Evolutionary conservation across 2,797 vertebrate genomes (phyloP), one percentile per base, ranked within the genome.

Genomic region (Pelochelys cantorii): DNA sequence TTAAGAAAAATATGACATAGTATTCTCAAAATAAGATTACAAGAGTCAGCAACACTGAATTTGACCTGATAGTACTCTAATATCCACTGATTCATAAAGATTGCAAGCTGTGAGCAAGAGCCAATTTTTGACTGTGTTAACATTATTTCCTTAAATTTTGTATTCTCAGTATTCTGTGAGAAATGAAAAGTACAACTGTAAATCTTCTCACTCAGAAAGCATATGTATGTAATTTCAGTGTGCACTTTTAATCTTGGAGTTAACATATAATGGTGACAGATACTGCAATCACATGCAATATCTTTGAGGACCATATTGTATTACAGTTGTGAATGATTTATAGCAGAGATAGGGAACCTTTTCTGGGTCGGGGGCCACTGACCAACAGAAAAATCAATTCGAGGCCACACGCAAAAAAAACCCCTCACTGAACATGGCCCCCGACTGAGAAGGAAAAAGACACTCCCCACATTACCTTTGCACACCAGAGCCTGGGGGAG

Each of bases 231-330:
- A 78, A 53, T 31, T 85, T 80, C 54, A 79, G 48, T 62, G 89
- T 34, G 53, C 56, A 89, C 48, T 84, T 95, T 57, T 85, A 7
- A 87, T 93, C 57, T 88, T 29, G 74, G 65, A 83, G 85, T 48
- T 89, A 31, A 78, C 31, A 29, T 71, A 20, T 79, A 88, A 71
- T 74, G 27, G 14, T 75, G n/a, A 68, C 31, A 62, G 25, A 65
- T 34, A 68, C 7, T 68, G 9, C 65, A 65, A n/a, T 65, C 31
- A 65, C 15, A 65, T 65, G 31, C 62, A 68, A 68, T 68, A 68
- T 68, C n/a, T 68, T 68, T 68, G 65, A 15, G 10, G 65, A 34
- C 9, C n/a, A 68, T 68, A 9, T 8, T 65, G n/a, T 68, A 68
- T 68, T 34, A 22, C 29, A 34, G n/a, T 68, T 34, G 34, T 68